Evolutionary conservation across 2,113 vertebrate species (phyloP).

Genomic region (Pluvianellus socialis): DNA sequence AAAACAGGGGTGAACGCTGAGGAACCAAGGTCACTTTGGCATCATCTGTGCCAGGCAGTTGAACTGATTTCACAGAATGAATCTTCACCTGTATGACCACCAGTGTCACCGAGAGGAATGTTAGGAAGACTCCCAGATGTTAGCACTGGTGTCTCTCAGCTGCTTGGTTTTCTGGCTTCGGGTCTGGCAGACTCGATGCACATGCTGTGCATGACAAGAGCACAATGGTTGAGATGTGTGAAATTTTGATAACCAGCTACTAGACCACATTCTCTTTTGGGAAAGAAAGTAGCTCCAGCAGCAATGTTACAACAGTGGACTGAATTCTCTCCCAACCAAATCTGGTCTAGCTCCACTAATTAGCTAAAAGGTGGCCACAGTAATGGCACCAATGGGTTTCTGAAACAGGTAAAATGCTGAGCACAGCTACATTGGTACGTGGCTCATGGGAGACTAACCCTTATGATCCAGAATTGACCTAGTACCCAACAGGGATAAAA

Average conservation of each 20-base stretch:
- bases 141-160: fast-evolving
- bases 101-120: background rate
- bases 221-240: background rate
- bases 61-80: background rate
- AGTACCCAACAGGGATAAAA: background rate
- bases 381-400: background rate
- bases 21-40: background rate
- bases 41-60: background rate
- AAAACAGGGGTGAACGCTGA: background rate
- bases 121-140: background rate
- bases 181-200: background rate
- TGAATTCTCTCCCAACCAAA: background rate
- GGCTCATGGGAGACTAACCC: background rate
- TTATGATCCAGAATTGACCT: background rate
- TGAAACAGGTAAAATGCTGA: background rate
- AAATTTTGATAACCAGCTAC: background rate
- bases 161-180: background rate
- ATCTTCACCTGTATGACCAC: background rate
- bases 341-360: background rate
- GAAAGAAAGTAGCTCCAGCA: background rate
- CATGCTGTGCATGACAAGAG: background rate
- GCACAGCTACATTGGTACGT: background rate
- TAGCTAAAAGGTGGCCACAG: background rate
- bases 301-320: background rate
- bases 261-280: background rate